Base-by-base conservation (phyloP, 2,113 vertebrate genomes). In the Columba janthina region DNA sequence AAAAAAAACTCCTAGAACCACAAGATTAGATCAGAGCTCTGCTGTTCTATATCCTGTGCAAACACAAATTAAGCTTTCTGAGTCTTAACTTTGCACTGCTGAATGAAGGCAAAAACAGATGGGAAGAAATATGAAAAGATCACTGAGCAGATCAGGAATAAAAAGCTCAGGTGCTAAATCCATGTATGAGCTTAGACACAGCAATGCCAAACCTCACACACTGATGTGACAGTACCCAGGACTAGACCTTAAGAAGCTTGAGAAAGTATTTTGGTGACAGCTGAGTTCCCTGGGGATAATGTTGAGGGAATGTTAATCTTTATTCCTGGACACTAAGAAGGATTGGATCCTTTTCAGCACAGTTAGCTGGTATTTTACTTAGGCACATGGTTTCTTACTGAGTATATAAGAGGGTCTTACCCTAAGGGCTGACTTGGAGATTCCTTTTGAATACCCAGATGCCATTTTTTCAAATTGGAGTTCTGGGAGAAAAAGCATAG, bases 401-500 rank as follows among this genome's bases (percentile, higher is more conserved):
- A 44, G 0, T 15, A 2, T 36, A 7, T 11, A 38, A 56, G 17
- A 69, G 3, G 7, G 2, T 65, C 28, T 89, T 25, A 78, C 48
- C 20, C 15, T 38, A 22, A 40, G 8, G 12, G 54, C 26, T 78
- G 13, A 46, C 17, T 29, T 75, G 38, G 24, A 64, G 6, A 7
- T 79, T 78, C 12, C 32, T 91, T 67, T 81, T 56, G 46, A 24
- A 44, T 66, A 73, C 3, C 4, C 9, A 51, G 6, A 29, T 3
- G 9, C 0, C 3, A 5, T 32, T 44, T 67, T 56, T 53, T 73
- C 77, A 3, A 42, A 36, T 31, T 69, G 15, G 3, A 22, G 1
- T 19, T 48, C 58, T 9, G 1, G 5, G 19, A 12, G 1, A 70
- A 61, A 12, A 82, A n/a, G 0, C 2, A 12, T 7, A 1, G 3